Evolutionary conservation across 23 tunicate genomes (phyloP), one percentile per base, ranked within the genome.

Genomic region (Styela clava): DNA sequence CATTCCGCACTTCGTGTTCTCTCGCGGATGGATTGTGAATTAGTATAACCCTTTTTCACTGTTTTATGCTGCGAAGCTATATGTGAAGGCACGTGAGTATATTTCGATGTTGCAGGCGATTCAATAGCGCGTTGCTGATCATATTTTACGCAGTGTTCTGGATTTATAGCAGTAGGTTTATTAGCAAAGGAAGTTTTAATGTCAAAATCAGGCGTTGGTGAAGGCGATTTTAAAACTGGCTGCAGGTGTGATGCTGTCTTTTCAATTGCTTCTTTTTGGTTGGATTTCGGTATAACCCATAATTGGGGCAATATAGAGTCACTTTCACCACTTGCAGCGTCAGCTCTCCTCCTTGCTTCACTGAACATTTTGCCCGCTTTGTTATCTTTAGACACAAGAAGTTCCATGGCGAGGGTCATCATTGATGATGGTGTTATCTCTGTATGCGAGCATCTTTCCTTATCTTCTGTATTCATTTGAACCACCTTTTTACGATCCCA

Each of bases 361-460:
- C 79, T 82, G 74, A 82, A 91, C 63, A 91, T 72, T 64, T 83
- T 78, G 1, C 87, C 77, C 32, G 97, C 97, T 64, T 91, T 91
- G 18, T 89, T 88, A 31, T 88, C 62, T 30, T 82, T 91, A 3
- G 90, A 82, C 3, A 85, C 83, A 61, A 56, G 85, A 26, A 91
- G 69, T 72, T 91, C 97, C 97, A 91, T 85, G 21, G 97, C 97
- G 23, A 91, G 84, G 2, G 90, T 74, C 97, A 91, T 91, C 97
- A 91, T 91, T 1, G 90, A 32, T 16, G 97, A 91, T 3, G 97
- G 97, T 24, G 84, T 85, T 35, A 91, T 37, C 24, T 74, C 84
- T 2, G 90, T 85, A 79, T 91, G 97, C 2, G 84, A 63, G 71
- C 97, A 91, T 32, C 97, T 67, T 16, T 84, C 82, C 37, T 86